These are phyloP conservation scores for Chelon auratus DNA, from an alignment of 2,797 vertebrate species.

Conservation along the genomic window DNA sequence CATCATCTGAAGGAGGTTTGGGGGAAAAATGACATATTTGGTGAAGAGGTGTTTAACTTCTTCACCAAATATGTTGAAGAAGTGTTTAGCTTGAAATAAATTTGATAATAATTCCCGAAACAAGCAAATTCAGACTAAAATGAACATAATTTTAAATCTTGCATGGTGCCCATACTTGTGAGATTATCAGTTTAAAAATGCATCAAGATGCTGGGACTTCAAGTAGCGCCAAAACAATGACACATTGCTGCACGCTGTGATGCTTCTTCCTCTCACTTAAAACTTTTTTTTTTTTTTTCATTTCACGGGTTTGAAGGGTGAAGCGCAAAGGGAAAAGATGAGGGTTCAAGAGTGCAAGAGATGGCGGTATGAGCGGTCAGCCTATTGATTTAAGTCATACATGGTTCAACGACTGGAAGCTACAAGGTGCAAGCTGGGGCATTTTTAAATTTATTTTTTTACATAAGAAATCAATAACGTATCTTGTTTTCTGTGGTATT, in stretches of 20 bases:
- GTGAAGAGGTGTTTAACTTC: neutral
- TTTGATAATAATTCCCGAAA: slow-evolving; percentile 8
- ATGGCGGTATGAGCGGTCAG: slow-evolving; percentile 7
- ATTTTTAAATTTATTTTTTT: neutral
- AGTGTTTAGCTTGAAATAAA: neutral
- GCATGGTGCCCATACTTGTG: neutral
- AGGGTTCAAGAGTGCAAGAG: neutral
- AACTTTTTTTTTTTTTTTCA: slow-evolving; percentile 20
- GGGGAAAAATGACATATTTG: slow-evolving; percentile 11
- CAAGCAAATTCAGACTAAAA: neutral
- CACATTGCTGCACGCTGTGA: slow-evolving; percentile 1
- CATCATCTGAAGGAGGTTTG: slow-evolving; percentile 12
- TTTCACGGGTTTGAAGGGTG: slow-evolving; percentile 15
- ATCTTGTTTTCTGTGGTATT: neutral
- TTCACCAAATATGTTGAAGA: neutral
- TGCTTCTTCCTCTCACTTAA: neutral
- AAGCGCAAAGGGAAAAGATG: slow-evolving; percentile 12
- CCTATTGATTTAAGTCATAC: slow-evolving; percentile 7
- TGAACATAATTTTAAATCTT: neutral
- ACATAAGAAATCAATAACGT: slow-evolving; percentile 4
- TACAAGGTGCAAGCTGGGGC: neutral
- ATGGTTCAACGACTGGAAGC: neutral
- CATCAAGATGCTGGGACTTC: slow-evolving; percentile 7
- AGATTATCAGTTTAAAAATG: neutral
- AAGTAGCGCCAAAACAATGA: neutral